Conservation (phyloP, 2,113 vertebrate species). For the Plecturocebus donacophilus region DNA sequence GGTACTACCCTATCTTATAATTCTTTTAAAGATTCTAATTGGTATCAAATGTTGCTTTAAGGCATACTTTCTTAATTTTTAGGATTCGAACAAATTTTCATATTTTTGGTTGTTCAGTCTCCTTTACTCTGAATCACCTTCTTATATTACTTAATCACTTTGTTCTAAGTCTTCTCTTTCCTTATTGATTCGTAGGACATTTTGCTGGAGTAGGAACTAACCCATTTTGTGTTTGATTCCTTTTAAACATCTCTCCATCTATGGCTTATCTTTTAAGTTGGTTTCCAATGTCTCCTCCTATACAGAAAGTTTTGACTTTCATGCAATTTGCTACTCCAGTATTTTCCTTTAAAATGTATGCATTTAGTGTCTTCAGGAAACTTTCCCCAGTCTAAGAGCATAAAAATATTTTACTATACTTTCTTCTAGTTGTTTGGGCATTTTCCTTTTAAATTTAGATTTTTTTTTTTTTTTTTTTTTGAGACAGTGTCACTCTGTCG, state of each 20-base stretch:
- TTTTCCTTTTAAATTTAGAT: background rate
- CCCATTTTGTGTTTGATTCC: background rate
- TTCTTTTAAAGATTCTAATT: background rate
- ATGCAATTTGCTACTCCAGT: accelerated
- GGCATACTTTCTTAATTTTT: background rate
- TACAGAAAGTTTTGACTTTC: no score
- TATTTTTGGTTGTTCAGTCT: background rate
- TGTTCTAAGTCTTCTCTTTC: background rate
- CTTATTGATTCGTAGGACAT: background rate
- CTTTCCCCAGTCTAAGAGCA: background rate
- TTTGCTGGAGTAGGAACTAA: background rate
- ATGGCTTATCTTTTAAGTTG: background rate
- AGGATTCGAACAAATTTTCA: background rate
- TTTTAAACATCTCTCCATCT: background rate
- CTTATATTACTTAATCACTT: background rate
- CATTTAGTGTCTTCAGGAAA: background rate
- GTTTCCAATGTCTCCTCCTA: accelerated
- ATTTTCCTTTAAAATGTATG: background rate
- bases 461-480: background rate
- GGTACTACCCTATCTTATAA: no score
- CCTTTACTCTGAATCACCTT: background rate
- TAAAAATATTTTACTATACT: background rate
- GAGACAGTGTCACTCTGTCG: no score
- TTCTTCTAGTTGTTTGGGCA: background rate
- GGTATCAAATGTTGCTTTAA: background rate